Evolutionary conservation across 2,888 invertebrate genomes (phyloP), one percentile per base, ranked within the genome.

Genomic region (Chrysolina americana): DNA sequence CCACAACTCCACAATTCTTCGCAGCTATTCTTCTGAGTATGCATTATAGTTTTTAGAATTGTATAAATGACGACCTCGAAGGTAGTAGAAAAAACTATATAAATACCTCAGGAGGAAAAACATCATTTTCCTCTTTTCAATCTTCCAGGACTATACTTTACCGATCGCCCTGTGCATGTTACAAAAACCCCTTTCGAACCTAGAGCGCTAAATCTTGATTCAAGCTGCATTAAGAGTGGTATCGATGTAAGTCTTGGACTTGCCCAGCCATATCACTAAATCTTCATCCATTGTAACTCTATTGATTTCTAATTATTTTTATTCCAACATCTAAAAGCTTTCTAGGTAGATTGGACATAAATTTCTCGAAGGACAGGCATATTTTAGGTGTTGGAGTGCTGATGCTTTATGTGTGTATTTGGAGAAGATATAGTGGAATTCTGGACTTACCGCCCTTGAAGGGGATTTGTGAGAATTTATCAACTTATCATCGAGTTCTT

Each of bases 291-390:
- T 71, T 68, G 63, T 71, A 23, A 28, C 17, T 41, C 47, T 74
- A 76, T 78, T 69, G 78, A 78, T 78, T 78, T 77, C 74, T 77
- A 77, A 78, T 77, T 78, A 78, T 75, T 78, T 74, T 71, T 68
- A 68, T 74, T 74, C 64, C 66, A 70, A 78, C 78, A 76, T 71
- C 74, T 72, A 73, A 78, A 78, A 78, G 77, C 77, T 77, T 73
- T 77, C 68, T 48, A 65, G 66, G 50, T 53, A 72, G 65, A 77
- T 77, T 76, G 75, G 59, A 71, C 65, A 75, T 78, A 77, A 74
- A 76, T 78, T 72, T 75, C 63, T 65, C 62, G 65, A 71, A 71
- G 66, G 64, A 71, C 59, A 36, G 70, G 65, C 73, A 73, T 77
- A 73, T 75, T 74, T 73, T 62, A 73, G 69, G 59, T 66, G 66